These are phyloP conservation scores for Orchesellides sinensis DNA, from an alignment of 2,888 invertebrate genomes.

Conservation along the genomic window DNA sequence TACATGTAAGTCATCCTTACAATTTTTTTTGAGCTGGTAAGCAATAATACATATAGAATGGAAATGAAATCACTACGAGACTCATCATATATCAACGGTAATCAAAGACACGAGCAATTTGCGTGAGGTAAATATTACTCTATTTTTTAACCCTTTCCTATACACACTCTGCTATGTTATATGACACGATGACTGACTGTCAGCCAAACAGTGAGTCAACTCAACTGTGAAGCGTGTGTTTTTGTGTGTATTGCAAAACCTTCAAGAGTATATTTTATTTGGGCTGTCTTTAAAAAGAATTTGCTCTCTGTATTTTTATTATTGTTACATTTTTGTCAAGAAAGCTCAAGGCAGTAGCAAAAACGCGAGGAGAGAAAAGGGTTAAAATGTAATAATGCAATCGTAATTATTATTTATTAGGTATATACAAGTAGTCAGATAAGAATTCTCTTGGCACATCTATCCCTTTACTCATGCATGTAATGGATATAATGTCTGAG, in stretches of 20 bases:
- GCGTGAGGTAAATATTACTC: neutral
- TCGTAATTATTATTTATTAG: neutral
- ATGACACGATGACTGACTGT: slow-evolving; percentile 15
- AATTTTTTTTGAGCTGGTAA: too few relatives aligned
- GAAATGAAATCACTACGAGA: neutral
- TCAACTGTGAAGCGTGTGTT: slow-evolving; percentile 44
- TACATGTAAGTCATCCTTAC: too few relatives aligned
- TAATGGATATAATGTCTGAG: too few relatives aligned
- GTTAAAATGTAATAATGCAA: neutral
- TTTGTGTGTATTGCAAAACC: too few relatives aligned
- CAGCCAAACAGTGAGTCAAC: slow-evolving; percentile 22
- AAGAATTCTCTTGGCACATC: slow-evolving; percentile 15
- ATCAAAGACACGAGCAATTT: neutral
- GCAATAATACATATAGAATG: neutral
- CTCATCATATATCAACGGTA: neutral
- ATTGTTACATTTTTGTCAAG: too few relatives aligned
- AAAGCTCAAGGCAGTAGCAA: too few relatives aligned
- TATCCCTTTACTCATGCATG: slow-evolving; percentile 17
- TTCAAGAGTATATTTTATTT: too few relatives aligned
- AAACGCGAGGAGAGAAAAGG: neutral
- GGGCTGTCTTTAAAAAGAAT: too few relatives aligned
- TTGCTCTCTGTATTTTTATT: neutral
- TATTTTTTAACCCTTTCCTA: neutral
- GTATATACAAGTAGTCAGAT: neutral
- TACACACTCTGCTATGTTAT: neutral